Percentiles rank a stretch among this genome's conserved stretches.
Evolutionary conservation across 2,113 vertebrate species (phyloP).

Genomic region (Rhynchopsitta pachyrhyncha): DNA sequence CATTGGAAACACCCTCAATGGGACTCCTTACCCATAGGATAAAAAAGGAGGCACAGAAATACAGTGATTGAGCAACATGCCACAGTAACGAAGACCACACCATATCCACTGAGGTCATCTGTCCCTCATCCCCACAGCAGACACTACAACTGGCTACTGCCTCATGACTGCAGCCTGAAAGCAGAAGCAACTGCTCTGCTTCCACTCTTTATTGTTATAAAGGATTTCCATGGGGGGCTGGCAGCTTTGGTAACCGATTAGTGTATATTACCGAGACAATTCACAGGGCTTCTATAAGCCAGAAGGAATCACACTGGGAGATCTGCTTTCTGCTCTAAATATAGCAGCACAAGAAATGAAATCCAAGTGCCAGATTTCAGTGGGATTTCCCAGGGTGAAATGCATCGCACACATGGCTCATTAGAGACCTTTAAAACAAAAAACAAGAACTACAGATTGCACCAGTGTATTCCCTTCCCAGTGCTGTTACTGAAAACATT

Average conservation of each 20-base stretch:
- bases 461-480: slow-evolving; percentile 9
- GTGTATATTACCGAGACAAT: slow-evolving; percentile 46
- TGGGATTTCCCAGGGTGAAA: slow-evolving; percentile 66
- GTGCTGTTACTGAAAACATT: neutral
- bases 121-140: neutral
- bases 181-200: neutral
- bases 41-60: neutral
- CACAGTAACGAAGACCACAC: neutral
- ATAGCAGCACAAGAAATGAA: slow-evolving; percentile 44
- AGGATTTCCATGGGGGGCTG: slow-evolving; percentile 17
- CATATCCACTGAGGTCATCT: neutral
- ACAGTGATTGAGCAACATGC: neutral
- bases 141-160: accelerated
- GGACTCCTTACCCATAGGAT: neutral
- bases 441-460: slow-evolving; percentile 21
- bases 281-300: slow-evolving; percentile 42
- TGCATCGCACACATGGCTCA: slow-evolving; percentile 39
- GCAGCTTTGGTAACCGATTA: slow-evolving; percentile 48
- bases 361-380: slow-evolving; percentile 56
- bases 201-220: neutral
- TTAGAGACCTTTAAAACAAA: slow-evolving; percentile 59
- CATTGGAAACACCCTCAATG: neutral
- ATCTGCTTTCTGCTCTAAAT: slow-evolving; percentile 63
- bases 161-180: neutral
- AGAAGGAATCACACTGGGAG: slow-evolving; percentile 52